Conservation (phyloP, 2,113 vertebrate species). For the Raphicerus campestris region DNA sequence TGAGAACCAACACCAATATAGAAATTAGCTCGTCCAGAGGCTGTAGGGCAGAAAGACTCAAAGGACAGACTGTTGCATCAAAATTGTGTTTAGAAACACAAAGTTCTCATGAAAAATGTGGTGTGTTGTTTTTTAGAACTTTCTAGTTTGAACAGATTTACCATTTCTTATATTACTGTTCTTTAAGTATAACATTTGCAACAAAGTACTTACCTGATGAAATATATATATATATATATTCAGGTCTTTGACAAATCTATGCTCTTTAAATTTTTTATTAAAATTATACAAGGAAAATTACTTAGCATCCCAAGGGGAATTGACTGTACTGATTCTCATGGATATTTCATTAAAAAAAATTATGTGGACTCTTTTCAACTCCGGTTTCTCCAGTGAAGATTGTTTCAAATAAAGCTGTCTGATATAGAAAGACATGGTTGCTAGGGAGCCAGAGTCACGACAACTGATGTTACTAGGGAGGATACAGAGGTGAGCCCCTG, state of each 20-base stretch:
- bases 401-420: constrained; percentile 74
- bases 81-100: constrained; percentile 35
- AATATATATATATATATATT: background rate
- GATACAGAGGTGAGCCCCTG: constrained; percentile 74
- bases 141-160: constrained; percentile 11
- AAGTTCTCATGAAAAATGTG: background rate
- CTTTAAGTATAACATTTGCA: background rate
- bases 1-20: constrained; percentile 37
- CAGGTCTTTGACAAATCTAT: background rate
- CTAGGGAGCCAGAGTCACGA: constrained; percentile 79
- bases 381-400: constrained; percentile 26
- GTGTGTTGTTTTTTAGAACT: constrained; percentile 1
- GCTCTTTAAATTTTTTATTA: constrained; percentile 28
- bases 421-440: constrained; percentile 75
- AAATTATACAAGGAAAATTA: background rate
- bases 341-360: constrained; percentile 27
- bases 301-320: background rate
- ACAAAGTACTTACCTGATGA: background rate
- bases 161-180: background rate
- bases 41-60: background rate
- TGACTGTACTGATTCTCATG: background rate
- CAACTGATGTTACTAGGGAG: constrained; percentile 71
- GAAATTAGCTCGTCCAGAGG: constrained; percentile 34
- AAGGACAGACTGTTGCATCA: constrained; percentile 36
- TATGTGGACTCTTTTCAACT: background rate